Percentiles rank a stretch among this genome's conserved stretches.
Conservation (phyloP, 2,797 vertebrate genomes). For the Chromobotia macracanthus region DNA sequence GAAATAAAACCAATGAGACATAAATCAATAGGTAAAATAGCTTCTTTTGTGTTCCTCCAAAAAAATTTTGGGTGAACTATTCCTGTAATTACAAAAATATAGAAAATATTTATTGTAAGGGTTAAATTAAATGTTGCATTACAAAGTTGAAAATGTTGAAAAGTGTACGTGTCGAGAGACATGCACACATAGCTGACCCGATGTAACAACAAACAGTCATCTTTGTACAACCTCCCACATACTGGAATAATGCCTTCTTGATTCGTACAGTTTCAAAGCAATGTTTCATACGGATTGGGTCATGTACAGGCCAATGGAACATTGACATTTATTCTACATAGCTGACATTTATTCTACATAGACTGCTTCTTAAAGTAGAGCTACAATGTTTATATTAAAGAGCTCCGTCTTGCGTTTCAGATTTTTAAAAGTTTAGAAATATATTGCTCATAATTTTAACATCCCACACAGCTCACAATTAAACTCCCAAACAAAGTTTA, state of each 20-base stretch:
- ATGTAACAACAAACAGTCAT: neutral
- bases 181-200: neutral
- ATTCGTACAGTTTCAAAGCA: neutral
- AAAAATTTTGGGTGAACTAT: too few relatives aligned
- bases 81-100: too few relatives aligned
- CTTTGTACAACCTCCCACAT: constrained; percentile 1
- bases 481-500: too few relatives aligned
- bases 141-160: too few relatives aligned
- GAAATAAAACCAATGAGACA: too few relatives aligned
- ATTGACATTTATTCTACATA: neutral
- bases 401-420: neutral
- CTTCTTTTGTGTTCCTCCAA: too few relatives aligned
- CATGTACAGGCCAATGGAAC: neutral
- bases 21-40: too few relatives aligned
- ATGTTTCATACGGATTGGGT: neutral
- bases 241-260: neutral
- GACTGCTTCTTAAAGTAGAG: neutral
- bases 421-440: too few relatives aligned
- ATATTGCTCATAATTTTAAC: too few relatives aligned
- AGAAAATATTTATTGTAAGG: neutral
- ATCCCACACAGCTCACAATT: too few relatives aligned
- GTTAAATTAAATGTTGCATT: neutral
- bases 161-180: neutral
- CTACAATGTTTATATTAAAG: neutral
- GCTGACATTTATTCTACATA: neutral